These are phyloP conservation scores for Magallana nippona DNA, from an alignment of 2,888 invertebrate species.

Conservation along the genomic window DNA sequence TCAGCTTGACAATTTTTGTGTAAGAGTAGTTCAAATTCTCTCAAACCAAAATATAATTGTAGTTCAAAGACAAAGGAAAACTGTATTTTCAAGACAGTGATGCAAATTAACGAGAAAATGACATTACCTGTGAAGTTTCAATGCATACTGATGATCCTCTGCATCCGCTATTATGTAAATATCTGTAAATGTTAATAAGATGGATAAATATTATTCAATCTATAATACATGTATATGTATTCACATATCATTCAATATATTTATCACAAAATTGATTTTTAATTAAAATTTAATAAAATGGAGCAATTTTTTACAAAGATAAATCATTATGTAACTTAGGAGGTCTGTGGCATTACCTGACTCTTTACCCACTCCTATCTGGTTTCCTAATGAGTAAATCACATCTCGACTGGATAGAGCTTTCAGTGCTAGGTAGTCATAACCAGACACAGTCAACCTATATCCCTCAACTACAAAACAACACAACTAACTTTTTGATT, in stretches of 20 bases:
- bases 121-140: conserved; percentile 93
- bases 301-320: neutral
- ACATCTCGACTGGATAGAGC: conserved; percentile 89
- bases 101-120: too few relatives aligned
- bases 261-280: too few relatives aligned
- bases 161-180: conserved; percentile 93
- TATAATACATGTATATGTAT: too few relatives aligned
- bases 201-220: too few relatives aligned
- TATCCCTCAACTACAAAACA: conserved; percentile 92
- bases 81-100: neutral
- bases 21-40: too few relatives aligned
- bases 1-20: too few relatives aligned
- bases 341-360: conserved; percentile 82
- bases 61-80: too few relatives aligned
- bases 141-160: conserved; percentile 89
- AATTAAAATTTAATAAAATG: too few relatives aligned
- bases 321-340: neutral
- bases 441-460: conserved; percentile 95
- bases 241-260: too few relatives aligned
- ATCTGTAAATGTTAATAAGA: conserved; percentile 82
- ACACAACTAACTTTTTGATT: neutral
- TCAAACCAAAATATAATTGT: too few relatives aligned
- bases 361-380: conserved; percentile 99
- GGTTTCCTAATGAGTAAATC: conserved; percentile 92
- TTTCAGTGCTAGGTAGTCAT: conserved; percentile 97